Percentiles rank a stretch among this genome's conserved stretches.
Evolutionary conservation across 2,888 invertebrate species (phyloP).

Genomic region (Stenchaetothrips biformis): DNA sequence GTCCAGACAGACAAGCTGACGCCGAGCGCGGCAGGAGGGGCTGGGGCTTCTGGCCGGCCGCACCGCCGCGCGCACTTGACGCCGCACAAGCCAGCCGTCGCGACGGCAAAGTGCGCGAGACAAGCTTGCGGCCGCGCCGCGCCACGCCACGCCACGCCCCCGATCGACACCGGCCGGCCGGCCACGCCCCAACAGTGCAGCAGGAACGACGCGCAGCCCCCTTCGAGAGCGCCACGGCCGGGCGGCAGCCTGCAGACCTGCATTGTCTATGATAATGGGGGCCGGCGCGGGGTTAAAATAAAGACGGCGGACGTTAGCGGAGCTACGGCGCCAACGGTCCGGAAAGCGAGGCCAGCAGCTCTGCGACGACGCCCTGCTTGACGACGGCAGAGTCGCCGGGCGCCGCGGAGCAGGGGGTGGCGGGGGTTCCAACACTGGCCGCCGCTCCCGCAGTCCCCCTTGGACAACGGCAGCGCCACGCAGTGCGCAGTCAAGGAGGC

Average conservation of each 20-base stretch:
- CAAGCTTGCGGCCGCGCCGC: too few relatives aligned
- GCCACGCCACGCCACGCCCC: too few relatives aligned
- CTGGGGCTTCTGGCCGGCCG: conserved; percentile 38
- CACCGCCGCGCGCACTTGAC: conserved; percentile 49
- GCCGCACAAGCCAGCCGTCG: conserved; percentile 33
- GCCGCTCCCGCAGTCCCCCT: not conserved
- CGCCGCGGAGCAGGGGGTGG: not conserved
- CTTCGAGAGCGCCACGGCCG: not conserved
- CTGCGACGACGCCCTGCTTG: not conserved
- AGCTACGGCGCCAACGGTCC: not conserved
- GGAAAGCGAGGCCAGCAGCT: not conserved
- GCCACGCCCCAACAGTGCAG: conserved; percentile 27
- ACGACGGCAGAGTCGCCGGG: not conserved
- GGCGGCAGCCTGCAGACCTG: not conserved
- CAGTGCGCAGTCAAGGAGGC: too few relatives aligned
- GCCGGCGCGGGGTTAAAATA: conserved; percentile 17
- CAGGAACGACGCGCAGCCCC: not conserved
- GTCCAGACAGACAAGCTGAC: too few relatives aligned
- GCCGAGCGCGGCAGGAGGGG: conserved; percentile 36
- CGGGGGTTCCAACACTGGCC: not conserved
- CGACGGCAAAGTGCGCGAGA: conserved; percentile 48
- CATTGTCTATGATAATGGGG: not conserved
- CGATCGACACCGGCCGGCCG: too few relatives aligned
- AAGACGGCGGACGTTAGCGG: conserved; percentile 8
- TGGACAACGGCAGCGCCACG: too few relatives aligned